Percentiles rank a stretch among this genome's conserved stretches.
These are phyloP conservation scores for Sebastes oblongus DNA, from an alignment of 2,797 vertebrate species.

Conservation along the genomic window DNA sequence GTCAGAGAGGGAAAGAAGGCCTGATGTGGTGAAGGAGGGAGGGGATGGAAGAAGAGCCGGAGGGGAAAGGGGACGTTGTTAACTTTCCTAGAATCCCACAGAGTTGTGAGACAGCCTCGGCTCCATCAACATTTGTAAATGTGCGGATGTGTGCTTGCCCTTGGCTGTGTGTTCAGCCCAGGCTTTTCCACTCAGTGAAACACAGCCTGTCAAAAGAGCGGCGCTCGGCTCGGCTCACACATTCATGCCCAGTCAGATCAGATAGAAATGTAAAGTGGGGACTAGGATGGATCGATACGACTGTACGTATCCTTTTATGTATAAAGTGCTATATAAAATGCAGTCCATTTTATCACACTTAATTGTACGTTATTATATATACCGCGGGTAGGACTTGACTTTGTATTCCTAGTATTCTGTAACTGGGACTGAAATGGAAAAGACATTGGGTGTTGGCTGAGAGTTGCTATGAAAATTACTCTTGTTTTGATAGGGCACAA, in stretches of 20 bases:
- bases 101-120: conserved; percentile 42
- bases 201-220: conserved; percentile 37
- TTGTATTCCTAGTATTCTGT: conserved; percentile 5
- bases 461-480: neutral
- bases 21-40: conserved; percentile 41
- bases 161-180: conserved; percentile 22
- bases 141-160: conserved; percentile 24
- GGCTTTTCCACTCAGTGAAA: conserved; percentile 59
- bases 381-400: neutral
- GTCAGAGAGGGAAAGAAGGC: conserved; percentile 40
- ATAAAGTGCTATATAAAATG: conserved; percentile 32
- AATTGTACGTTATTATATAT: conserved; percentile 18
- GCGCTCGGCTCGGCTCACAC: conserved; percentile 27
- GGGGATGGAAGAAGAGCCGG: conserved; percentile 47
- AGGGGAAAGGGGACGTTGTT: conserved; percentile 52
- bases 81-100: conserved; percentile 49
- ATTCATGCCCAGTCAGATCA: conserved; percentile 29
- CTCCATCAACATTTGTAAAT: conserved; percentile 61
- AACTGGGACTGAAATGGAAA: conserved; percentile 13
- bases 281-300: neutral
- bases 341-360: conserved; percentile 25
- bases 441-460: neutral
- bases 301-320: conserved; percentile 1
- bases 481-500: neutral
- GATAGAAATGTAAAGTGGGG: conserved; percentile 20